These are phyloP conservation scores for Pseudochirops cupreus DNA, from an alignment of 2,797 vertebrate species.

Conservation along the genomic window DNA sequence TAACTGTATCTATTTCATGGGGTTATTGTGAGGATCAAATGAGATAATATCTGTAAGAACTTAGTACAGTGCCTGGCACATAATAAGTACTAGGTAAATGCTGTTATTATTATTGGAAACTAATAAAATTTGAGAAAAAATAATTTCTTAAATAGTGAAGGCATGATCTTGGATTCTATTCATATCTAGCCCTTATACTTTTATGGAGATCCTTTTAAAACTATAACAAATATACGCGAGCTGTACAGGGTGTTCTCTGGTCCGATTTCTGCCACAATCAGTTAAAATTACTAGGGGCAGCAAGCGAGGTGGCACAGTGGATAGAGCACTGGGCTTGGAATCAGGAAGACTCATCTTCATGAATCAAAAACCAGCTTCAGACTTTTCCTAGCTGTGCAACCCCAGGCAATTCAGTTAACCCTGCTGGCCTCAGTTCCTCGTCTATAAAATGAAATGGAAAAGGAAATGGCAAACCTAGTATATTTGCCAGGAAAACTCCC, in stretches of 20 bases:
- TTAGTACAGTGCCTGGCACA: not conserved
- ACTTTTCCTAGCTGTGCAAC: not conserved
- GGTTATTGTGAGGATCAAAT: not conserved
- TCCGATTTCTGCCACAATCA: not conserved
- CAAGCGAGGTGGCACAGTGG: not conserved
- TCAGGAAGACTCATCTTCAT: not conserved
- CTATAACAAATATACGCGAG: not conserved
- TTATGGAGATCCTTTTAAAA: not conserved
- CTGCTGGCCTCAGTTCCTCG: not conserved
- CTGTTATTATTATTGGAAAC: not conserved
- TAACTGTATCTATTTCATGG: not conserved
- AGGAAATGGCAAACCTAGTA: not conserved
- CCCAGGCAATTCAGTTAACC: not conserved
- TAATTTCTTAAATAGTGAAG: not conserved
- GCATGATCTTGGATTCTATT: not conserved
- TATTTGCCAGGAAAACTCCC: not conserved
- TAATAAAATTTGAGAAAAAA: not conserved
- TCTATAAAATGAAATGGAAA: not conserved
- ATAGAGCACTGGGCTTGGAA: not conserved
- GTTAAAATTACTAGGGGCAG: not conserved
- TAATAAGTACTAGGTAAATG: not conserved
- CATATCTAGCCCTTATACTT: not conserved
- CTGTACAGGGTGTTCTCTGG: not conserved
- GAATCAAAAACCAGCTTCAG: not conserved
- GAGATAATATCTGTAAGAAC: not conserved